Base-by-base conservation (phyloP, 2,797 vertebrate genomes). In the Siniperca scherzeri region DNA sequence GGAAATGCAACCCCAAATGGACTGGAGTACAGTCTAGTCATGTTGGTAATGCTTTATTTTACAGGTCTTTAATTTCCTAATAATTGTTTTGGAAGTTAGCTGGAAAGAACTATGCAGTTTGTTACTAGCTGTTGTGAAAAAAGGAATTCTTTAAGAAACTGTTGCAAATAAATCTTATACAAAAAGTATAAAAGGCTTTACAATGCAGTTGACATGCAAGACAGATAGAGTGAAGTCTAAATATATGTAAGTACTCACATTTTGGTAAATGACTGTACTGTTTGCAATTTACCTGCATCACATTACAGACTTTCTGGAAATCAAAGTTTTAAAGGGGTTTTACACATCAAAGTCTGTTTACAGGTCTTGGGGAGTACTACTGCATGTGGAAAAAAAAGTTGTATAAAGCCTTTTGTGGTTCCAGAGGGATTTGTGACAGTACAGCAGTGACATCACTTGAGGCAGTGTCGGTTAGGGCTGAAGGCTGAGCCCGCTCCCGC, bases 231-330 rank as follows among this genome's bases (percentile, higher is more conserved):
- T 3, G 21, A 56, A 13, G 13, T 69, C n/a, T 30, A 40, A 52
- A 33, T 33, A 42, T 12, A 46, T 44, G 21, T 64, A 36, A 38
- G 22, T 48, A 16, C 8, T 53, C 13, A 52, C 9, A 52, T 21
- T 66, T 66, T 66, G 11, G 3, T 40, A 59, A 59, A n/a, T 55
- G 2, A 30, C 30, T 40, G 10, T 68, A 27, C 17, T 59, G 27
- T 57, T 71, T 72, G 25, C 19, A 78, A 44, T 36, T 56, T 33
- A 33, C 27, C 33, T 65, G 62, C 55, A 60, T 33, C 48, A 25
- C 6, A 33, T 65, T 38, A 38, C 56, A 60, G 36, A 68, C 21
- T 42, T 42, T 22, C 27, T 25, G 22, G 1, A 13, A 69, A 1
- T 30, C 5, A 44, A 5, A 1, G 13, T 61, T 50, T 57, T 36